Evolutionary conservation across 1,140 invertebrate genomes (phyloP), one percentile per base, ranked within the genome.

Genomic region (Caerostris extrusa): DNA sequence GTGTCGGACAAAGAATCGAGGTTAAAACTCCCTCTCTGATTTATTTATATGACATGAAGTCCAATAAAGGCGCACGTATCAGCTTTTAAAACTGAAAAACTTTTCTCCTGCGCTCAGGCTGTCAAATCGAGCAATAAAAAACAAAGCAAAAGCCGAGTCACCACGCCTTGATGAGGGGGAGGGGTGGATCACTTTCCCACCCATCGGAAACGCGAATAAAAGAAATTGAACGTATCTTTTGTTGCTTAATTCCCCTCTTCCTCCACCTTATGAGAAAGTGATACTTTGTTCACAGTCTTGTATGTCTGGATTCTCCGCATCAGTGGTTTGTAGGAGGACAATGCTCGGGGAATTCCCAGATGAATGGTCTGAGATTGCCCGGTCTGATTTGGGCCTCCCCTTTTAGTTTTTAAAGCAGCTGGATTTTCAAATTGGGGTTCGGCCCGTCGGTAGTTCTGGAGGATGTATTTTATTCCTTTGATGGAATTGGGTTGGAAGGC

Each of bases 241-340:
- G n/a, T 61, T 86, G 14, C n/a, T 86, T 86, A 10, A n/a, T 60
- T 60, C 19, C 8, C 61, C 3, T 57, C 8, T 58, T 61, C 82
- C 14, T n/a, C 17, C 12, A n/a, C 53, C 58, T 87, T 12, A 34
- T 56, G 8, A 61, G 67, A 90, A 90, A 90, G 50, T 90, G 60
- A 69, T 90, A 90, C 87, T 64, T 90, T 71, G 87, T 90, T 34
- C 69, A 19, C 87, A 34, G 50, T 56, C 12, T n/a, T 50, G 17
- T 12, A 12, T 53, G 87, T 90, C 64, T 71, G 64, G 50, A 17
- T 61, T 90, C 55, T 90, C n/a, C 87, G 87, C 87, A 71, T 90
- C 61, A 64, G 64, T 90, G 87, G 34, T 17, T 71, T 2, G 5
- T 14, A 50, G 50, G 19, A 34, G 53, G 71, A 81, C 71, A 81